Evolutionary conservation across 2,797 vertebrate genomes (phyloP).

Genomic region (Buphagus erythrorhynchus): DNA sequence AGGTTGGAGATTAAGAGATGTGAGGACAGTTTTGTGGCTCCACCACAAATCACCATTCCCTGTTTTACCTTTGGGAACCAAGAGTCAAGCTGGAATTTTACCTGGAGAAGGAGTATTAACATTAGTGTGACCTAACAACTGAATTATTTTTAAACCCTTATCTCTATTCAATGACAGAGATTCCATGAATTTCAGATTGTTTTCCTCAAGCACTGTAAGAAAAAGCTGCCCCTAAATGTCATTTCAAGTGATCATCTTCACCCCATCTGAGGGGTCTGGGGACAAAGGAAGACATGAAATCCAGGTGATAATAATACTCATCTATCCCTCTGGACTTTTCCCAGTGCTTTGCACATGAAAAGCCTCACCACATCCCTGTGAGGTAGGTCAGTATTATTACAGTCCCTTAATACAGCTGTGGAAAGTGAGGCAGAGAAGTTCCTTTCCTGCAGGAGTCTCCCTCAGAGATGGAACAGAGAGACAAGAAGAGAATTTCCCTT

Average conservation of each 20-base stretch:
- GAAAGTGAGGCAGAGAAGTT: slow-evolving; percentile 14
- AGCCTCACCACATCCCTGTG: slow-evolving; percentile 39
- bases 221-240: background rate
- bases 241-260: slow-evolving; percentile 7
- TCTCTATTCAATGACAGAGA: background rate
- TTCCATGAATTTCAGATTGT: background rate
- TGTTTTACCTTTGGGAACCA: background rate
- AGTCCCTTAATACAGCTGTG: background rate
- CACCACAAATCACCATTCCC: background rate
- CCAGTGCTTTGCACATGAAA: slow-evolving; percentile 6
- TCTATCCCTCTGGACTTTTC: background rate
- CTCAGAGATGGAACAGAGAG: background rate
- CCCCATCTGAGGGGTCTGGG: background rate
- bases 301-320: background rate
- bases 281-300: background rate
- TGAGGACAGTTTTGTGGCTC: background rate
- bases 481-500: background rate
- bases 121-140: background rate
- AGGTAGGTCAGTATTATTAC: slow-evolving; percentile 55
- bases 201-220: background rate
- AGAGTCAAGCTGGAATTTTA: background rate
- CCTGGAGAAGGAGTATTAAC: background rate
- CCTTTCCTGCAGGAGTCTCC: background rate
- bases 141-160: background rate
- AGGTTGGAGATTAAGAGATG: background rate